Percentiles rank a stretch among this genome's conserved stretches.
Evolutionary conservation across 2,797 vertebrate genomes (phyloP).

Genomic region (Xiphorhynchus erythropygius): DNA sequence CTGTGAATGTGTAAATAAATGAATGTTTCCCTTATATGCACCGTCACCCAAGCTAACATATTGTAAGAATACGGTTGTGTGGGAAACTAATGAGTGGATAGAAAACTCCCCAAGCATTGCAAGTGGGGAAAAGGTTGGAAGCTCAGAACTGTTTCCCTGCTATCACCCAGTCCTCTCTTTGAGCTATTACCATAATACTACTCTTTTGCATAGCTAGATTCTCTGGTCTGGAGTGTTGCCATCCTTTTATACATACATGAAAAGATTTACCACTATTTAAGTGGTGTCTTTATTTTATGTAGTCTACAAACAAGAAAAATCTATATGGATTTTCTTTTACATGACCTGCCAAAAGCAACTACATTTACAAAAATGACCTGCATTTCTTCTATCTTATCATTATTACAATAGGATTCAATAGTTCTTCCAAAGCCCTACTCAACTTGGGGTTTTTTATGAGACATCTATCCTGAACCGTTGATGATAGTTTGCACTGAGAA

Average conservation of each 20-base stretch:
- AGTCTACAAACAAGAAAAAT: background rate
- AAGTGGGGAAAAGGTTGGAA: background rate
- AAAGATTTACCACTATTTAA: background rate
- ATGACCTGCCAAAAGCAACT: background rate
- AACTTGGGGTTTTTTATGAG: background rate
- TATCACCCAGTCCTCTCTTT: background rate
- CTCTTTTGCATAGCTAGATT: background rate
- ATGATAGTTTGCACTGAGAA: background rate
- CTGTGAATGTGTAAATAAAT: slow-evolving; percentile 11
- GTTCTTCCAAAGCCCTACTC: background rate
- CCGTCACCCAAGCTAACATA: background rate
- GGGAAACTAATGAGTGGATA: background rate
- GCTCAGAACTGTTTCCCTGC: background rate
- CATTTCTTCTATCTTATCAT: background rate
- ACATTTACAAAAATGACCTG: background rate
- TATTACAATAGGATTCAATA: background rate
- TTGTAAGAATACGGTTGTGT: background rate
- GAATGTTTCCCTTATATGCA: background rate
- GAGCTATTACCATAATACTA: background rate
- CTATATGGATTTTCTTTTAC: background rate
- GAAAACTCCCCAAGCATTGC: background rate
- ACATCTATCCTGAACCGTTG: background rate
- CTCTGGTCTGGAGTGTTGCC: background rate
- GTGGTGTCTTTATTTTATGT: background rate
- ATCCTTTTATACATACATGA: background rate